phyloP scores from a whole-genome alignment of 2,113 vertebrate species.

The Lycaon pictus region DNA sequence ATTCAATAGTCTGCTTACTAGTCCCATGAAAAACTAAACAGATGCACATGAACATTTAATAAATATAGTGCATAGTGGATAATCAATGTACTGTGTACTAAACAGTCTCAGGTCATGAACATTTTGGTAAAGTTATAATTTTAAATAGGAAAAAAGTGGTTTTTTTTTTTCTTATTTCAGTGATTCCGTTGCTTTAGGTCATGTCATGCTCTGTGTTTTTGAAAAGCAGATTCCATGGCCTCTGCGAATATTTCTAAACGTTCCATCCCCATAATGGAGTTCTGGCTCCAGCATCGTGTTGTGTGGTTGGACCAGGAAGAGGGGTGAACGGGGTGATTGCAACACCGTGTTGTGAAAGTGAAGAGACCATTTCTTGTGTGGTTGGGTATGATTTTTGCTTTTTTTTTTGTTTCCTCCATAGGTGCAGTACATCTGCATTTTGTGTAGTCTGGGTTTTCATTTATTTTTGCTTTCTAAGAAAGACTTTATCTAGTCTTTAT shows the following conservation, averaged over 20 bases:
- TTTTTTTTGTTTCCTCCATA: not conserved
- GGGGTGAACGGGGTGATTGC: not conserved
- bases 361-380: not conserved
- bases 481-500: constrained; percentile 28
- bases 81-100: not conserved
- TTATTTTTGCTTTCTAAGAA: not conserved
- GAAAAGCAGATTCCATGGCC: not conserved
- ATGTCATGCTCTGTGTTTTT: not conserved
- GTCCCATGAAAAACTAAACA: not conserved
- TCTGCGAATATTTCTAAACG: constrained; percentile 51
- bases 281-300: not conserved
- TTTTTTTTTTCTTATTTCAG: not conserved
- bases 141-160: not conserved
- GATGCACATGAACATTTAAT: not conserved
- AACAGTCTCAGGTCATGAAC: not conserved
- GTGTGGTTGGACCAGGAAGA: not conserved
- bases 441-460: not conserved
- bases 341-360: constrained; percentile 20
- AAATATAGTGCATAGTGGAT: not conserved
- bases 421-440: not conserved
- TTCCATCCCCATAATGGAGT: not conserved
- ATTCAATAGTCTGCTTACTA: not conserved
- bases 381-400: not conserved
- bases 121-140: not conserved
- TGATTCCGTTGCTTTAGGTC: not conserved